These are phyloP conservation scores for Trididemnum nubilum DNA, from an alignment of 23 tunicate species.

Conservation along the genomic window DNA sequence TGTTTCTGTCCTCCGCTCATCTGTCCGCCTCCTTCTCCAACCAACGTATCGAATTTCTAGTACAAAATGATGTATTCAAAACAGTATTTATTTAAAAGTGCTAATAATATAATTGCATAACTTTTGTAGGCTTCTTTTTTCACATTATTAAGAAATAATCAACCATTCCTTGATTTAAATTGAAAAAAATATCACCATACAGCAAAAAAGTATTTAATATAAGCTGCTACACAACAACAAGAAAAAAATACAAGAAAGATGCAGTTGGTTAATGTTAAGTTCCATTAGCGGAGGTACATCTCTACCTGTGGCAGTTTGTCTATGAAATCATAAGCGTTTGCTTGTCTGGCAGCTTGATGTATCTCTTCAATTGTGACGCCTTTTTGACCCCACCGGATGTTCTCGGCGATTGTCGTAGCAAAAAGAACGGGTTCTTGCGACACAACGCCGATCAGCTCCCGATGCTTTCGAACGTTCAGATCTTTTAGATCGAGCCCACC, in stretches of 20 bases:
- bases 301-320: constrained; percentile 4
- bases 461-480: constrained; percentile 12
- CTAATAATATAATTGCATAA: too few species aligned
- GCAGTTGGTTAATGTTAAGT: too few species aligned
- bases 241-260: too few species aligned
- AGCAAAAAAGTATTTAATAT: too few species aligned
- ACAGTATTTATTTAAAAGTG: too few species aligned
- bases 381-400: constrained; percentile 35
- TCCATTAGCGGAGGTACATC: neutral
- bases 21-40: constrained; percentile 31
- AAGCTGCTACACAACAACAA: too few species aligned
- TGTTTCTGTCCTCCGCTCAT: constrained; percentile 41
- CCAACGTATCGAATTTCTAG: constrained; percentile 31
- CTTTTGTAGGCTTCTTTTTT: too few species aligned
- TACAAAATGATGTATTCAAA: too few species aligned
- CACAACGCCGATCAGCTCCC: constrained; percentile 23
- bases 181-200: too few species aligned
- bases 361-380: constrained; percentile 8
- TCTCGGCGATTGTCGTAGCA: constrained; percentile 29
- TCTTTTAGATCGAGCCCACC: neutral
- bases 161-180: too few species aligned
- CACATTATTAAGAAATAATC: too few species aligned
- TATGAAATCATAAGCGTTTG: constrained; percentile 39
- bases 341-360: constrained; percentile 16
- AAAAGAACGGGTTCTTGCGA: constrained; percentile 34